A percentile compares a stretch with the other conserved stretches of the same genome.
Conservation (phyloP, 2,888 invertebrate genomes). For the Labia minor region DNA sequence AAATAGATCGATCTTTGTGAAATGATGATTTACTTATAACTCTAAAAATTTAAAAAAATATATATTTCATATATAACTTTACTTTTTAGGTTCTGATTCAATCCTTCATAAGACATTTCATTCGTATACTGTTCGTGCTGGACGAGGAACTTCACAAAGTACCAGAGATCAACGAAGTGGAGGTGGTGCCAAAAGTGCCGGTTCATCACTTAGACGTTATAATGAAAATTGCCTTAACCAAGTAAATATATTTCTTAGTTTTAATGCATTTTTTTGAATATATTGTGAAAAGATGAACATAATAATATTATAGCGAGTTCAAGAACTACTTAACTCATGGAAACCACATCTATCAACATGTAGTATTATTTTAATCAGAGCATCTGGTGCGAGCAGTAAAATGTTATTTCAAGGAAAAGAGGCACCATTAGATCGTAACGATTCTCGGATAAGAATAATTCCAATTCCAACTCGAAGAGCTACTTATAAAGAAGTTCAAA, state of each 20-base stretch:
- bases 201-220: constrained; percentile 65
- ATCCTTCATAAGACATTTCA: constrained; percentile 71
- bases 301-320: constrained; percentile 63
- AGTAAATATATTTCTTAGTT: constrained; percentile 41
- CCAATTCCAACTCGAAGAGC: constrained; percentile 76
- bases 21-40: too few species aligned
- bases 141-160: constrained; percentile 69
- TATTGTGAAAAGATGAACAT: too few species aligned
- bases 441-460: constrained; percentile 52
- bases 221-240: constrained; percentile 64
- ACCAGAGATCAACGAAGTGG: constrained; percentile 48
- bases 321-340: constrained; percentile 61
- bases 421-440: constrained; percentile 53
- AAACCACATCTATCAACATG: constrained; percentile 51
- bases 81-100: constrained; percentile 39
- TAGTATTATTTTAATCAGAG: constrained; percentile 62
- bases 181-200: constrained; percentile 62
- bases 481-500: constrained; percentile 64
- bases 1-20: too few species aligned
- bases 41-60: too few species aligned
- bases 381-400: constrained; percentile 58
- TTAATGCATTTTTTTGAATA: constrained; percentile 3
- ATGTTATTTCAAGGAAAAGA: constrained; percentile 64
- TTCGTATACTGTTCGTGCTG: constrained; percentile 70
- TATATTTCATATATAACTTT: too few species aligned